A percentile compares a stretch with the other conserved stretches of the same genome.
phyloP scores from a whole-genome alignment of 2,888 invertebrate genomes.

The Leistus spinibarbis region DNA sequence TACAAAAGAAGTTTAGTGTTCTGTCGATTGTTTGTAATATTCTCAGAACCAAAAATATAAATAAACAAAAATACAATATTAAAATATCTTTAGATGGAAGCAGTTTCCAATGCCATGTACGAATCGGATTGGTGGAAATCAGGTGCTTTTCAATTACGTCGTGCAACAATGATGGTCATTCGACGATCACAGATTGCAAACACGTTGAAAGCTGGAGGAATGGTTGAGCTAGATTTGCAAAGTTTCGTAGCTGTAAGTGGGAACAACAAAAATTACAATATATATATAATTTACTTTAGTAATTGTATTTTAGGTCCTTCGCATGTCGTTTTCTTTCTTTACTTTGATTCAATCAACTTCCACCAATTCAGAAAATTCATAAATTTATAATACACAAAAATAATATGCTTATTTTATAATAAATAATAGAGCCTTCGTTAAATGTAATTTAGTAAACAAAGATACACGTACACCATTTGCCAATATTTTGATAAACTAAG shows the following conservation, averaged over 20 bases:
- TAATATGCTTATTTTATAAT: too few species aligned
- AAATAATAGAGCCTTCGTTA: too few species aligned
- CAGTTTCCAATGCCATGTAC: conserved; percentile 7
- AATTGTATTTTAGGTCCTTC: conserved; percentile 2
- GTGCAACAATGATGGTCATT: background rate
- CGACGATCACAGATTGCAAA: background rate
- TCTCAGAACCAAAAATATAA: too few species aligned
- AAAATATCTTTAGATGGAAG: background rate
- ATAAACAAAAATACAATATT: background rate
- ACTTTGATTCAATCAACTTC: conserved; percentile 8
- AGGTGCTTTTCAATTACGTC: background rate
- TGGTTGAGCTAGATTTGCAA: conserved; percentile 13
- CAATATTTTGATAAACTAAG: too few species aligned
- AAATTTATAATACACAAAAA: background rate
- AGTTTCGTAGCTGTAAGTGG: conserved; percentile 7
- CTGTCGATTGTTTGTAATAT: background rate
- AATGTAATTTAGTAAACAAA: too few species aligned
- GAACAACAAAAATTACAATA: background rate
- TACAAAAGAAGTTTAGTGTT: too few species aligned
- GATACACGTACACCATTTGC: too few species aligned
- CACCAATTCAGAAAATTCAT: background rate
- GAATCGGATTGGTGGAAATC: conserved; percentile 1
- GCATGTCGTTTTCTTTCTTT: conserved; percentile 15
- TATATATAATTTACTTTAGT: background rate
- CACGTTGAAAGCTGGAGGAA: conserved; percentile 2